phyloP scores from a whole-genome alignment of 2,888 invertebrate species.

The Oasisia sp. region DNA sequence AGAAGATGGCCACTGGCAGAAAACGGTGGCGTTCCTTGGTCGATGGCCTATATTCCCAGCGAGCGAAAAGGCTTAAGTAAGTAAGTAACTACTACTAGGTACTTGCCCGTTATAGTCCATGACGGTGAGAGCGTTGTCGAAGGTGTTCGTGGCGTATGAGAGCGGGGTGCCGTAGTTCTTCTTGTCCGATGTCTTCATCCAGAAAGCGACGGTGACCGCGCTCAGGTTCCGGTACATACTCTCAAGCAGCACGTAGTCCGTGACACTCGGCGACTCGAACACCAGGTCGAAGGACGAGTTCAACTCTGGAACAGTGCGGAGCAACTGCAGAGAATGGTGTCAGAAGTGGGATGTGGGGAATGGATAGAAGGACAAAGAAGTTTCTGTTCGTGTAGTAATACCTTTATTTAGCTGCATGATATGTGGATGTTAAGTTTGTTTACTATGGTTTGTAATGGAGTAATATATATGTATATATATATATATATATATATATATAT shows the following conservation, averaged over 20 bases:
- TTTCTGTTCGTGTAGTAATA: not conserved
- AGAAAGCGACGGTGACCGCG: constrained; percentile 73
- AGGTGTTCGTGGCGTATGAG: constrained; percentile 73
- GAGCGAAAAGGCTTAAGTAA: no score
- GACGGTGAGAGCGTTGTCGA: constrained; percentile 75
- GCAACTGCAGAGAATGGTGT: not conserved
- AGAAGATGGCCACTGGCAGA: no score
- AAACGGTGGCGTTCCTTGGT: no score
- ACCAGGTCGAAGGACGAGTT: constrained; percentile 71
- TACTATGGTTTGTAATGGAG: no score
- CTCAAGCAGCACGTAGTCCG: constrained; percentile 71
- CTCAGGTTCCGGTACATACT: constrained; percentile 65
- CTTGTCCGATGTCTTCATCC: constrained; percentile 74
- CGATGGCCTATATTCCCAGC: no score
- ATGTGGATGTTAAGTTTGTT: no score
- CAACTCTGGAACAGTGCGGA: constrained; percentile 58
- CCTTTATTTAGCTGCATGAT: no score
- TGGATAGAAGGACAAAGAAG: not conserved
- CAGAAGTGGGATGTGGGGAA: not conserved
- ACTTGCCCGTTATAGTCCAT: constrained; percentile 77
- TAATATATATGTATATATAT: no score
- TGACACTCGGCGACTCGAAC: constrained; percentile 71
- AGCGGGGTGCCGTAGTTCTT: constrained; percentile 77
- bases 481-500: no score
- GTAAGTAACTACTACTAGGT: not conserved